Evolutionary conservation across 2,888 invertebrate species (phyloP).

Genomic region (Cepaea hortensis): DNA sequence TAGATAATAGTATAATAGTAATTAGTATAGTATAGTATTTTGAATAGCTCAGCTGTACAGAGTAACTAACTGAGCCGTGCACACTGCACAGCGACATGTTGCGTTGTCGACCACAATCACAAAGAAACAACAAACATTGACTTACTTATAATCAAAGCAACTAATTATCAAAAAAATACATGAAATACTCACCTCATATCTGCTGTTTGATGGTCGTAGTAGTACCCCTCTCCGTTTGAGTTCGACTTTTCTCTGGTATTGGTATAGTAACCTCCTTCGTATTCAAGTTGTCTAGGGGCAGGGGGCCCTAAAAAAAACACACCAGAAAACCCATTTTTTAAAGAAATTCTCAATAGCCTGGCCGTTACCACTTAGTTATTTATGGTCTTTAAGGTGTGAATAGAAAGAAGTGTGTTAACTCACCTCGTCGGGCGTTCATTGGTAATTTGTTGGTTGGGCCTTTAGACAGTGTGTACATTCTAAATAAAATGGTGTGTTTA

Average conservation of each 20-base stretch:
- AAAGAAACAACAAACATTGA: too few relatives aligned
- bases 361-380: neutral
- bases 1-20: too few relatives aligned
- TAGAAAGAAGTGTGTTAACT: neutral
- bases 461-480: conserved; percentile 69
- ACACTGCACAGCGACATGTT: too few relatives aligned
- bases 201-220: conserved; percentile 52
- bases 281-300: conserved; percentile 61
- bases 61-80: too few relatives aligned
- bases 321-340: neutral
- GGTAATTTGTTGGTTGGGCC: conserved; percentile 64
- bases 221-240: conserved; percentile 50
- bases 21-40: too few relatives aligned
- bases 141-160: too few relatives aligned
- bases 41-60: too few relatives aligned
- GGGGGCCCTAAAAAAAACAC: conserved; percentile 60
- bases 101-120: too few relatives aligned
- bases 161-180: neutral
- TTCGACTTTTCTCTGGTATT: conserved; percentile 56
- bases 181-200: conserved; percentile 62
- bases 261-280: conserved; percentile 61
- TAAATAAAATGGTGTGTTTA: conserved; percentile 56
- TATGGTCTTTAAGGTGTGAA: neutral
- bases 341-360: too few relatives aligned
- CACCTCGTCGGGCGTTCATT: conserved; percentile 66